Evolutionary conservation across 2,113 vertebrate species (phyloP).

Genomic region (Leucosticte australis): DNA sequence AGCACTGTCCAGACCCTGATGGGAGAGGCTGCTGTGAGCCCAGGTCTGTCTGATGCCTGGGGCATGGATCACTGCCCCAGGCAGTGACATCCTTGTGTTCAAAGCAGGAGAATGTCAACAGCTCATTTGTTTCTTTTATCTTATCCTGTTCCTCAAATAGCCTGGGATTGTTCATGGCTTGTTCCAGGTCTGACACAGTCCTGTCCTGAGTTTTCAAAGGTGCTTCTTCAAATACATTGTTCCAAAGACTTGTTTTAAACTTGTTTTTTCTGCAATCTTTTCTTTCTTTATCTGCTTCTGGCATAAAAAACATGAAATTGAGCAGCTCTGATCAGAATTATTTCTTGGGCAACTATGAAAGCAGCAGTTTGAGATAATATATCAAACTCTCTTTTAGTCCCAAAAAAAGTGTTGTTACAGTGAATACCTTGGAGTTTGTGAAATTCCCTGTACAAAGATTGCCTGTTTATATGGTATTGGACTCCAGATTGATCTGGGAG

Average conservation of each 20-base stretch:
- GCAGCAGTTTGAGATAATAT: neutral
- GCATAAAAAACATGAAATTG: neutral
- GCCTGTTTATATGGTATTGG: neutral
- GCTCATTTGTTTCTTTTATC: neutral
- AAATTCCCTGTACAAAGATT: neutral
- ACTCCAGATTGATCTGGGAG: neutral
- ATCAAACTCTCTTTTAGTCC: neutral
- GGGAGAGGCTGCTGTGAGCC: neutral
- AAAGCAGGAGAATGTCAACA: neutral
- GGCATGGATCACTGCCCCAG: neutral
- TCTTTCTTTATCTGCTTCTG: neutral
- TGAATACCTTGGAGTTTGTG: neutral
- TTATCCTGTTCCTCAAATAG: neutral
- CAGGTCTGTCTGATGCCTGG: neutral
- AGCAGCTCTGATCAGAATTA: neutral
- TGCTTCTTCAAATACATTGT: neutral
- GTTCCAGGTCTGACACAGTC: neutral
- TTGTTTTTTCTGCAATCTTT: neutral
- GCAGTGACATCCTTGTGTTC: fast-evolving
- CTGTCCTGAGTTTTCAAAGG: neutral
- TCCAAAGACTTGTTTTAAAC: neutral
- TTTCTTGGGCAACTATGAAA: neutral
- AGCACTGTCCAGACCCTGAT: neutral
- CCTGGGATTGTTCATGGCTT: neutral
- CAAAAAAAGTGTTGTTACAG: neutral